Percentiles rank a stretch among this genome's conserved stretches.
Evolutionary conservation across 2,888 invertebrate species (phyloP).

Genomic region (Panopea generosa): DNA sequence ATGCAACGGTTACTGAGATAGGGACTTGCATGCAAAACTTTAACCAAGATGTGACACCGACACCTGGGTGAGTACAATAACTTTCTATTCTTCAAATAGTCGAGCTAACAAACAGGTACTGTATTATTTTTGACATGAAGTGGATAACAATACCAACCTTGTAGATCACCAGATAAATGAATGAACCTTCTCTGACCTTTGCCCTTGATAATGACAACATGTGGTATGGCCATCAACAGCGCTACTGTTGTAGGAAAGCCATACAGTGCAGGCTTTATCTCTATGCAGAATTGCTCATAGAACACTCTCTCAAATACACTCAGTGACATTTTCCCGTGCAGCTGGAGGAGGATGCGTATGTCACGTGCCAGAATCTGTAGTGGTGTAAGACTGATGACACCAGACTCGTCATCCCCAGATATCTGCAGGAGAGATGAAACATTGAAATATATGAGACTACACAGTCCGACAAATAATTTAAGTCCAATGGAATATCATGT

Average conservation of each 20-base stretch:
- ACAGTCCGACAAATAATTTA: neutral
- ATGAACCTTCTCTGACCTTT: conserved; percentile 79
- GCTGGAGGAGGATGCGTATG: conserved; percentile 86
- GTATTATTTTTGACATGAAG: too few relatives aligned
- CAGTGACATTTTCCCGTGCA: conserved; percentile 86
- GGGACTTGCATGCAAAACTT: too few relatives aligned
- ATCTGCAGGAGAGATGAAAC: conserved; percentile 58
- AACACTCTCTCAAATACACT: conserved; percentile 77
- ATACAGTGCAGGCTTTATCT: conserved; percentile 87
- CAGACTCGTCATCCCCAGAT: conserved; percentile 76
- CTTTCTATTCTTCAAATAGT: too few relatives aligned
- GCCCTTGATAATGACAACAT: conserved; percentile 86
- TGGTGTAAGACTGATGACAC: conserved; percentile 80
- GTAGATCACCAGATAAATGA: conserved; percentile 66
- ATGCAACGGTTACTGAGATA: too few relatives aligned
- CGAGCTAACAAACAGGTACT: too few relatives aligned
- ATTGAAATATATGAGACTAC: neutral
- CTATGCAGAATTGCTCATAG: conserved; percentile 84
- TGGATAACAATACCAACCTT: conserved; percentile 61
- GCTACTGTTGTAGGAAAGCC: conserved; percentile 87
- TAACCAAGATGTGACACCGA: too few relatives aligned
- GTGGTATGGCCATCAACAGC: conserved; percentile 87
- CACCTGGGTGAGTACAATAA: too few relatives aligned
- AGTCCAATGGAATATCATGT: too few relatives aligned
- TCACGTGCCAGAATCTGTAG: conserved; percentile 87